Conservation (phyloP, 2,797 vertebrate genomes). For the Hemibagrus guttatus region DNA sequence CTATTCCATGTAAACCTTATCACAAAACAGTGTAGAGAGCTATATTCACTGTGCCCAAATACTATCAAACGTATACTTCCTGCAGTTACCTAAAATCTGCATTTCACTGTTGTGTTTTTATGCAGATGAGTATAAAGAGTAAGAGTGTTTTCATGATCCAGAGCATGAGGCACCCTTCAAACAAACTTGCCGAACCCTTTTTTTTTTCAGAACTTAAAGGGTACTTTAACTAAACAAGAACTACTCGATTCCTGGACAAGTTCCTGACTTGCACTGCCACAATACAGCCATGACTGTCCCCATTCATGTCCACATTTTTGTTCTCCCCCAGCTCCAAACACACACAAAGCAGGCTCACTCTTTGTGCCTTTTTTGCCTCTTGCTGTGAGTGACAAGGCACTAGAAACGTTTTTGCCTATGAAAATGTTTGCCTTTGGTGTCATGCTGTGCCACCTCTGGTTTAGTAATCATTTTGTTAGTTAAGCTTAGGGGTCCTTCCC, state of each 20-base stretch:
- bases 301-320: conserved; percentile 2
- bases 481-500: background rate
- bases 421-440: background rate
- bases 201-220: background rate
- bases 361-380: background rate
- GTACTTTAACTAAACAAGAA: conserved; percentile 9
- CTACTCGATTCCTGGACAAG: background rate
- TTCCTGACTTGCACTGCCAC: conserved; percentile 1
- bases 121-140: background rate
- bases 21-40: background rate
- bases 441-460: background rate
- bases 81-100: background rate
- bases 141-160: background rate
- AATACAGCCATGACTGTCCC: background rate
- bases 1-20: background rate
- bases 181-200: background rate
- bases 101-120: background rate
- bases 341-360: conserved; percentile 5
- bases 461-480: background rate
- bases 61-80: background rate
- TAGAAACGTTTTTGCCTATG: background rate
- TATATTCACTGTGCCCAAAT: background rate
- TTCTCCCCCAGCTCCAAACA: background rate
- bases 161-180: background rate
- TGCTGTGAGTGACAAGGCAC: background rate